Percentiles rank a stretch among this genome's conserved stretches.
Conservation (phyloP, 2,888 invertebrate genomes). For the Formica aserva region DNA sequence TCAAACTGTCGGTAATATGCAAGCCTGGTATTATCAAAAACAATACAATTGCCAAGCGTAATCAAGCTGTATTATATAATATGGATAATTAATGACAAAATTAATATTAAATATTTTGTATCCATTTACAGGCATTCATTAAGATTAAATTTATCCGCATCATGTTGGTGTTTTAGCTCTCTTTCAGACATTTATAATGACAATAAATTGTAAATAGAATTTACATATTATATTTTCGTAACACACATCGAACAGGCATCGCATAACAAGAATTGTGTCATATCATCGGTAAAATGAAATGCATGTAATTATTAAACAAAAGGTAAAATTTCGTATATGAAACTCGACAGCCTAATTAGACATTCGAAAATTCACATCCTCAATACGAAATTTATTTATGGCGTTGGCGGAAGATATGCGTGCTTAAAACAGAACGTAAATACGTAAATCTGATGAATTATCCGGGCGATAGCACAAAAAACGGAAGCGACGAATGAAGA, state of each 20-base stretch:
- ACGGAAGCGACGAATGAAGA: constrained; percentile 37
- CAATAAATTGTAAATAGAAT: constrained; percentile 8
- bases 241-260: not conserved
- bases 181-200: constrained; percentile 42
- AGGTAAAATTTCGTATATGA: constrained; percentile 2
- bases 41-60: constrained; percentile 23
- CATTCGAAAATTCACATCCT: not conserved
- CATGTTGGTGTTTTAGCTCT: constrained; percentile 13
- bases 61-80: constrained; percentile 36
- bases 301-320: constrained; percentile 18
- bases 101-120: constrained; percentile 45
- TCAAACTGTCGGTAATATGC: not conserved
- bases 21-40: constrained; percentile 1
- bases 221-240: constrained; percentile 26
- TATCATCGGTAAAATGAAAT: constrained; percentile 8
- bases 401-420: not conserved
- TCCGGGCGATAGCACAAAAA: not conserved
- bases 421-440: constrained; percentile 33
- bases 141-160: constrained; percentile 27
- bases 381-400: constrained; percentile 12
- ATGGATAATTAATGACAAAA: constrained; percentile 48
- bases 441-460: constrained; percentile 33
- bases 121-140: constrained; percentile 18
- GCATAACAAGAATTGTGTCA: constrained; percentile 32
- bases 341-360: constrained; percentile 12